These are phyloP conservation scores for Cnemophilus loriae DNA, from an alignment of 2,113 vertebrate species.

Conservation along the genomic window DNA sequence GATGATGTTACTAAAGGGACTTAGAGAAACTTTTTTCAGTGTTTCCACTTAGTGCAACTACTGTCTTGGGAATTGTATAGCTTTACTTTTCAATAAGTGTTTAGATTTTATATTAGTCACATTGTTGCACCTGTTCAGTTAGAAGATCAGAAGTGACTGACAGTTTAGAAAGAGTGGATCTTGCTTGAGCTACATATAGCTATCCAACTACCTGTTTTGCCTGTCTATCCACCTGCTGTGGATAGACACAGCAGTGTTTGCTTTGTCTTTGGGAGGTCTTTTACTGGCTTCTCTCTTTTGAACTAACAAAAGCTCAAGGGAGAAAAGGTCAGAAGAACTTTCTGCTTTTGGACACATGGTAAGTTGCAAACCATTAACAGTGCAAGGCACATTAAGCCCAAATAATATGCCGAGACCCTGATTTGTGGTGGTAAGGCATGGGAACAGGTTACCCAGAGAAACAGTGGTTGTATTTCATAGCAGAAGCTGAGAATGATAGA, in stretches of 20 bases:
- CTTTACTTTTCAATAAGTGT: neutral
- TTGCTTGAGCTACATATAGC: neutral
- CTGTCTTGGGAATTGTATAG: neutral
- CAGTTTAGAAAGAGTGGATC: neutral
- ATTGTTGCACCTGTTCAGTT: neutral
- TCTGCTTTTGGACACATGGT: neutral
- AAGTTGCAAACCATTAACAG: neutral
- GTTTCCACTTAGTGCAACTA: neutral
- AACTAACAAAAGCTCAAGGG: neutral
- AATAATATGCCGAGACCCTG: neutral
- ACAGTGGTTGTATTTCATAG: neutral
- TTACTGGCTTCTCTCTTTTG: neutral
- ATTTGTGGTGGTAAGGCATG: neutral
- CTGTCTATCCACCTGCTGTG: neutral
- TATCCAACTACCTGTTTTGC: neutral
- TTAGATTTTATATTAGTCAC: neutral
- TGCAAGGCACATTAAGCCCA: neutral
- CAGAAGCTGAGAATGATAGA: neutral
- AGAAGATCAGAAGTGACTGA: neutral
- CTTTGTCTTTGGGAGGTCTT: neutral
- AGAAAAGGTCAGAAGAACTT: neutral
- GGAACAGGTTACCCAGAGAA: neutral
- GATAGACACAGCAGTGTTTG: too few relatives aligned
- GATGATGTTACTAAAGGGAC: neutral
- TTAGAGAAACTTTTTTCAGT: neutral